A percentile compares a stretch with the other conserved stretches of the same genome.
Evolutionary conservation across 2,797 vertebrate genomes (phyloP).

Genomic region (Siniperca undulata): DNA sequence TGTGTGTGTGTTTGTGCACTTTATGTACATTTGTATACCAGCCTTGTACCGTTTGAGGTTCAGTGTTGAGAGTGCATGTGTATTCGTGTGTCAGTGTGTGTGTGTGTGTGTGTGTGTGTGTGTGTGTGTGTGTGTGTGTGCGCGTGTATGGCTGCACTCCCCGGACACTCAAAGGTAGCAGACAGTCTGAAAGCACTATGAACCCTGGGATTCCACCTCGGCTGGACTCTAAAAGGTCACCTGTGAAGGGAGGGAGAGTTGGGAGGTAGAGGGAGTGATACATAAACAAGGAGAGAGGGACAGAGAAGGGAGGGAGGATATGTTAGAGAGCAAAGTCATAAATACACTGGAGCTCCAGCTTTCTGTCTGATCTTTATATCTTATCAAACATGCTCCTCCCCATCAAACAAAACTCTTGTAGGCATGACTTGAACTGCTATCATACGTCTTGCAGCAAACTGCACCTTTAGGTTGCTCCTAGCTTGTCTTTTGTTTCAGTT

Average conservation of each 20-base stretch:
- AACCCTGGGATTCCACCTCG: constrained; percentile 80
- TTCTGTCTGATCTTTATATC: constrained; percentile 56
- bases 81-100: constrained; percentile 16
- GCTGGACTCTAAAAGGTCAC: constrained; percentile 79
- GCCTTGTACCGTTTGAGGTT: constrained; percentile 66
- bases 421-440: constrained; percentile 45
- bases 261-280: constrained; percentile 64
- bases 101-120: constrained; percentile 17
- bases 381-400: constrained; percentile 71
- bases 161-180: constrained; percentile 78
- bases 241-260: constrained; percentile 63
- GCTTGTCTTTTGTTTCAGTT: constrained; percentile 42
- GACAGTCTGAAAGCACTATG: constrained; percentile 82
- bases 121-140: constrained; percentile 46
- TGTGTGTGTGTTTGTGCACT: constrained; percentile 72
- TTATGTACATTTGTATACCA: constrained; percentile 81
- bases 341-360: constrained; percentile 38
- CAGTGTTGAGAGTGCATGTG: constrained; percentile 58
- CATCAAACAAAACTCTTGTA: constrained; percentile 50
- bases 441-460: constrained; percentile 46
- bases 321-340: constrained; percentile 61
- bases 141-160: constrained; percentile 74
- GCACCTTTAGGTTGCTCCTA: constrained; percentile 43
- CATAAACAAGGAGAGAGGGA: constrained; percentile 66
- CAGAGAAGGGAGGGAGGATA: constrained; percentile 57